Evolutionary conservation across 2,797 vertebrate genomes (phyloP).

Genomic region (Phrynocephalus vlangalii): DNA sequence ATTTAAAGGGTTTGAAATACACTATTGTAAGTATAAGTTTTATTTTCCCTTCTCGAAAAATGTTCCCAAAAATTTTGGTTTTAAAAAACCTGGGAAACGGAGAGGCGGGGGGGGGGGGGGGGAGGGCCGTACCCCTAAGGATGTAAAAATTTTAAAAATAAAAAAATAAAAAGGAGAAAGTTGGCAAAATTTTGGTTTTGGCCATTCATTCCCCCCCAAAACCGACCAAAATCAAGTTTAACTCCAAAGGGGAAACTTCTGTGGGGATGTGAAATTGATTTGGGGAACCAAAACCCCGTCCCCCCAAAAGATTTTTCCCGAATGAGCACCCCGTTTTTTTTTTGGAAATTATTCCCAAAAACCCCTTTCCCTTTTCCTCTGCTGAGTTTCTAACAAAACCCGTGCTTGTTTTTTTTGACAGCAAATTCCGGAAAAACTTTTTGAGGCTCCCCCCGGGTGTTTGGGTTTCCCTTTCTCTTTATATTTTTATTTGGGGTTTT

Average conservation of each 20-base stretch:
- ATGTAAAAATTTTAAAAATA: constrained; percentile 14
- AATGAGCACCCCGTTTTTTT: too few species aligned
- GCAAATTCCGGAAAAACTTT: constrained; percentile 8
- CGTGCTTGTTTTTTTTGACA: constrained; percentile 13
- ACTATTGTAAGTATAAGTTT: neutral
- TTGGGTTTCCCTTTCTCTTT: constrained; percentile 31
- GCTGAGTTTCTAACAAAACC: constrained; percentile 27
- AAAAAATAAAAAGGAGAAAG: too few species aligned
- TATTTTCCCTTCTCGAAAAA: neutral
- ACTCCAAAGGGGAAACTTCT: constrained; percentile 29
- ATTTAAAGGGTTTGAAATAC: neutral
- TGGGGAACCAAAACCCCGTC: too few species aligned
- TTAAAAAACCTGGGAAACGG: constrained; percentile 23
- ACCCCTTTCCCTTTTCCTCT: too few species aligned
- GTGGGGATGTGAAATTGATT: constrained; percentile 30
- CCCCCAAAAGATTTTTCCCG: too few species aligned
- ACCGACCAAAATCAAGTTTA: constrained; percentile 16
- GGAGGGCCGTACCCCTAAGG: neutral
- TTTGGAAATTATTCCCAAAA: too few species aligned
- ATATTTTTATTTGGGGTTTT: constrained; percentile 3
- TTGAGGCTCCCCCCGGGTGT: neutral
- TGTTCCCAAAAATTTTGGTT: neutral
- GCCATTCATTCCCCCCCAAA: constrained; percentile 8
- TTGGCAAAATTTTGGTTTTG: constrained; percentile 42
- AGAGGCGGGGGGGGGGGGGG: neutral